Base-by-base conservation (phyloP, 2,113 vertebrate species). In the Lepus timidus region DNA sequence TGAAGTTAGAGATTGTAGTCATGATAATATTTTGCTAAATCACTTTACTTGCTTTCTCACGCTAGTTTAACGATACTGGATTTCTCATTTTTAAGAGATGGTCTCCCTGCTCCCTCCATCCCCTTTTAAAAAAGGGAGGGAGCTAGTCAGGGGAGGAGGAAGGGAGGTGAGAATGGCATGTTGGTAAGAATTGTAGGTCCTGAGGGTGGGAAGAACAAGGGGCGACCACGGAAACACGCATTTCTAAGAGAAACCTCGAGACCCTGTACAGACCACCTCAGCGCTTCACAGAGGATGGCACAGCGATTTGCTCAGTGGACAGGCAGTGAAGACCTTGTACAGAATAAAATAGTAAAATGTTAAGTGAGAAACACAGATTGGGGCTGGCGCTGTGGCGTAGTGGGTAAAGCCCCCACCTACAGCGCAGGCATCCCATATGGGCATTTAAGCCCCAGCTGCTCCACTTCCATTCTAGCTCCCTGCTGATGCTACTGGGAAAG, bases 341-440 rank as follows among this genome's bases (percentile, higher is more conserved):
- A 82, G 82, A 95, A 75, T 44, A 68, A 95, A 83, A 81, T 62
- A 86, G n/a, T 93, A 76, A 92, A 79, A 87, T n/a, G 22, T 36
- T 94, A 68, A 81, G 33, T 90, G 62, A 65, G 86, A 92, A 80
- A 39, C 31, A 85, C 55, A 58, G 55, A 58, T 44, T 44, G 44
- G 44, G 44, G 44, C 44, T 44, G 44, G 44, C 7, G 7, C 44
- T 44, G 44, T 44, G 44, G 44, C 6, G 1, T 44, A 44, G 44
- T 7, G 7, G 44, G 44, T 44, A 44, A 44, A 44, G 44, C 44
- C 7, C 44, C 44, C 44, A 7, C 44, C 44, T 44, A 44, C 44
- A 44, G 44, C 6, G 44, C 44, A 44, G 44, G 44, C 44, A 44
- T 44, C 44, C 7, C 44, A 44, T 8, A 44, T 44, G 44, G 44